A percentile compares a stretch with the other conserved stretches of the same genome.
Evolutionary conservation across 2,113 vertebrate species (phyloP).

Genomic region (Sprattus sprattus): DNA sequence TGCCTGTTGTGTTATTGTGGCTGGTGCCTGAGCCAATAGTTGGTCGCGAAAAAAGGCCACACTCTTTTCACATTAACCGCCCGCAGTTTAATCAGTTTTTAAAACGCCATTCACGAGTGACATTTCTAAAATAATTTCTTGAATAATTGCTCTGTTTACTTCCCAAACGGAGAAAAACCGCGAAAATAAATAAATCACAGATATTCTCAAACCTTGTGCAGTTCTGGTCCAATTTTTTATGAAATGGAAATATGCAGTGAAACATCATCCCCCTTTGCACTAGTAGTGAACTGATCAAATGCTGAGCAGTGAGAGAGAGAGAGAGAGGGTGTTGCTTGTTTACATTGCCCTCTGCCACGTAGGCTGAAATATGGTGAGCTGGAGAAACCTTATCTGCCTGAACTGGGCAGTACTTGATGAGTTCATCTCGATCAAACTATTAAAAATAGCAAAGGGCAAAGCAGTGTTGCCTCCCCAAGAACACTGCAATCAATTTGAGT

Average conservation of each 20-base stretch:
- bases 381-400: conserved; percentile 53
- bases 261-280: not conserved
- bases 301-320: not conserved
- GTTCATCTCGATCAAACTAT: conserved; percentile 71
- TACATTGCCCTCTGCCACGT: conserved; percentile 25
- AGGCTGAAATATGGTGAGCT: conserved; percentile 32
- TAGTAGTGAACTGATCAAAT: not conserved
- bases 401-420: conserved; percentile 61
- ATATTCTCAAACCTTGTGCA: not conserved
- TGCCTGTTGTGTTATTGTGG: conserved; percentile 5
- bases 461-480: conserved; percentile 65
- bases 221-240: not conserved
- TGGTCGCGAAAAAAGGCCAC: conserved; percentile 1
- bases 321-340: conserved; percentile 15
- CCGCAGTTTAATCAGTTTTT: conserved; percentile 14
- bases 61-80: not conserved
- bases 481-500: conserved; percentile 63
- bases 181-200: conserved; percentile 14
- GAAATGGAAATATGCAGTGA: not conserved
- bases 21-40: not conserved
- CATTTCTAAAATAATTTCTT: not conserved
- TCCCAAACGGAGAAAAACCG: conserved; percentile 1
- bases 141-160: conserved; percentile 18
- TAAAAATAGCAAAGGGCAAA: conserved; percentile 68
- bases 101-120: conserved; percentile 3